phyloP scores from a whole-genome alignment of 2,113 vertebrate species.

The Tachycineta bicolor region DNA sequence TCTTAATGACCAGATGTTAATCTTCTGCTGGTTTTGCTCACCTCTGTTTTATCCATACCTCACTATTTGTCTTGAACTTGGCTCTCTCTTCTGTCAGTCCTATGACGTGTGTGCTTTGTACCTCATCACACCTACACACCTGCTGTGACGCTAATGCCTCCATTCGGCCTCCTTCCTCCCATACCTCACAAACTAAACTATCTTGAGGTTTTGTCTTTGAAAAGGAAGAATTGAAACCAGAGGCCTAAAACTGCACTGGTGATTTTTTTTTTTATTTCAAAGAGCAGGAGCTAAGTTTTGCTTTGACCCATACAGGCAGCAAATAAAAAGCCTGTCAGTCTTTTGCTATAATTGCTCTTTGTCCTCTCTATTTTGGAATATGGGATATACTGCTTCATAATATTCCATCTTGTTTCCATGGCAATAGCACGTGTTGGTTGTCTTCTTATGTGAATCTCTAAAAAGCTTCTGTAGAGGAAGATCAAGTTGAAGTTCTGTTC shows the following conservation, averaged over 20 bases:
- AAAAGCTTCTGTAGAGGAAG: conserved; percentile 50
- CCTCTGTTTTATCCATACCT: background rate
- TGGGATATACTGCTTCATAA: conserved; percentile 28
- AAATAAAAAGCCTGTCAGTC: conserved; percentile 16
- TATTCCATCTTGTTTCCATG: conserved; percentile 59
- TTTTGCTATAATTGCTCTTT: conserved; percentile 22
- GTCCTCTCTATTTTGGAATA: conserved; percentile 37
- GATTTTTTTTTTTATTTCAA: background rate
- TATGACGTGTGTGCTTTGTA: background rate
- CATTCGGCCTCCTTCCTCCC: background rate
- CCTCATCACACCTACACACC: conserved; percentile 5
- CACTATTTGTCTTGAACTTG: background rate
- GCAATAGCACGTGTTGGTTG: conserved; percentile 57
- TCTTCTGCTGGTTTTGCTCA: background rate
- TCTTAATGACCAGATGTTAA: background rate
- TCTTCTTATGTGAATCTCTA: conserved; percentile 59
- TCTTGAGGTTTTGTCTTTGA: background rate
- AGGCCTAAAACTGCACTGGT: background rate
- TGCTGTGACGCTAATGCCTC: background rate
- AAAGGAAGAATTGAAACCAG: background rate
- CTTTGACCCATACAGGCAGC: background rate
- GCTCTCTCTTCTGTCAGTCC: background rate
- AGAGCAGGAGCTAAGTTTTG: background rate
- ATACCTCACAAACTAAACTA: background rate
- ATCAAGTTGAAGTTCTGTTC: conserved; percentile 55